A percentile compares a stretch with the other conserved stretches of the same genome.
Evolutionary conservation across 1,140 invertebrate genomes (phyloP).

Genomic region (Cherax quadricarinatus): DNA sequence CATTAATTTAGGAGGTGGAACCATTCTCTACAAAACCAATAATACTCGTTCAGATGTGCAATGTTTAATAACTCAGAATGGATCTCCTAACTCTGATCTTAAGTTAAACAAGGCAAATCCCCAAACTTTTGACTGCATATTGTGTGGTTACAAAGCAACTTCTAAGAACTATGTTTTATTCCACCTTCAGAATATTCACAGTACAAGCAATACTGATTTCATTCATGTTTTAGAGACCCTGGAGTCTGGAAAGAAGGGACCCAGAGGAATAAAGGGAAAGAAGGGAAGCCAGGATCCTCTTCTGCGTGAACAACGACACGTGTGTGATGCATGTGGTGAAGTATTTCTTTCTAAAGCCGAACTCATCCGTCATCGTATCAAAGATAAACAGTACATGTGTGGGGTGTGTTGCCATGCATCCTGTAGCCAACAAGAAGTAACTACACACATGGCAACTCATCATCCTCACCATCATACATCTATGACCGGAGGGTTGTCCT

Average conservation of each 20-base stretch:
- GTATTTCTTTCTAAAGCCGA: constrained; percentile 68
- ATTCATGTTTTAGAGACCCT: constrained; percentile 58
- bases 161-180: constrained; percentile 48
- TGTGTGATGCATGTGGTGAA: constrained; percentile 61
- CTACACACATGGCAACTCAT: constrained; percentile 58
- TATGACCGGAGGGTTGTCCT: constrained; percentile 15
- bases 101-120: constrained; percentile 24
- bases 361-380: constrained; percentile 70
- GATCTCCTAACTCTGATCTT: not conserved
- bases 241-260: constrained; percentile 27
- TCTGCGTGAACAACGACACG: constrained; percentile 51
- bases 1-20: constrained; percentile 61
- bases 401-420: constrained; percentile 66
- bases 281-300: constrained; percentile 39
- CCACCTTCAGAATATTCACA: constrained; percentile 66
- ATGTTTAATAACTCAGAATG: constrained; percentile 24
- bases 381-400: constrained; percentile 72
- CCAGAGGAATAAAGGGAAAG: constrained; percentile 30
- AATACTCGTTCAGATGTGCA: constrained; percentile 53
- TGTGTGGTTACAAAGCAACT: constrained; percentile 68
- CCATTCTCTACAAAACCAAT: constrained; percentile 67
- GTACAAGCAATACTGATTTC: constrained; percentile 56
- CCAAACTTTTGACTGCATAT: constrained; percentile 63
- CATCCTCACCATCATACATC: constrained; percentile 24
- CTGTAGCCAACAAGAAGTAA: constrained; percentile 66